Conservation (phyloP, 2,113 vertebrate species). For the Anoura caudifer region DNA sequence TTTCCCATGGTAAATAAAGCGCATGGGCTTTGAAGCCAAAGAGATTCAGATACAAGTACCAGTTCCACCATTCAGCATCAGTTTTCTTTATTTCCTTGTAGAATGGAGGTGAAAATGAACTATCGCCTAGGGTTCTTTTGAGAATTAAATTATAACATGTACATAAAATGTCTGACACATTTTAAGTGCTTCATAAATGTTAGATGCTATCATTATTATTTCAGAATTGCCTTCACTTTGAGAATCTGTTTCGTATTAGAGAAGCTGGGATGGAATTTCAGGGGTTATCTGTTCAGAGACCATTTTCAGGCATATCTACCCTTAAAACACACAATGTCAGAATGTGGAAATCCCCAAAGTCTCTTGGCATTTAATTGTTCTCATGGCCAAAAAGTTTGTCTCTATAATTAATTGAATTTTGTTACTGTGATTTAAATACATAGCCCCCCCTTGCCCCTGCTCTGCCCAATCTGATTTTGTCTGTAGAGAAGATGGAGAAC, state of each 20-base stretch:
- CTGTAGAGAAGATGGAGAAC: background rate
- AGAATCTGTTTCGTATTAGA: background rate
- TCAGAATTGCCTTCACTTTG: background rate
- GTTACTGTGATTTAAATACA: background rate
- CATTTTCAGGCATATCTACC: background rate
- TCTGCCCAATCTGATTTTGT: background rate
- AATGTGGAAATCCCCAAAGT: background rate
- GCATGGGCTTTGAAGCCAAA: background rate
- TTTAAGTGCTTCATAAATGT: background rate
- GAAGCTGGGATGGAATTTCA: background rate
- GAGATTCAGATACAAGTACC: background rate
- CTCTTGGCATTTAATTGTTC: background rate
- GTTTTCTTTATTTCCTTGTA: background rate
- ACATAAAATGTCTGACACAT: background rate
- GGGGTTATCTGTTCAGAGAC: background rate
- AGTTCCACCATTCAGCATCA: background rate
- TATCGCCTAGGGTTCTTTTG: background rate
- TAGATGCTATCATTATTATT: background rate
- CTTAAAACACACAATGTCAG: background rate
- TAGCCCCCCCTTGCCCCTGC: too few relatives aligned
- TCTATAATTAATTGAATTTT: background rate
- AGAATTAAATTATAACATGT: background rate
- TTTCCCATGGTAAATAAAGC: background rate
- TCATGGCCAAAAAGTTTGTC: background rate
- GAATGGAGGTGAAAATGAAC: background rate